These are phyloP conservation scores for Fregata magnificens DNA, from an alignment of 2,113 vertebrate species.

Conservation along the genomic window DNA sequence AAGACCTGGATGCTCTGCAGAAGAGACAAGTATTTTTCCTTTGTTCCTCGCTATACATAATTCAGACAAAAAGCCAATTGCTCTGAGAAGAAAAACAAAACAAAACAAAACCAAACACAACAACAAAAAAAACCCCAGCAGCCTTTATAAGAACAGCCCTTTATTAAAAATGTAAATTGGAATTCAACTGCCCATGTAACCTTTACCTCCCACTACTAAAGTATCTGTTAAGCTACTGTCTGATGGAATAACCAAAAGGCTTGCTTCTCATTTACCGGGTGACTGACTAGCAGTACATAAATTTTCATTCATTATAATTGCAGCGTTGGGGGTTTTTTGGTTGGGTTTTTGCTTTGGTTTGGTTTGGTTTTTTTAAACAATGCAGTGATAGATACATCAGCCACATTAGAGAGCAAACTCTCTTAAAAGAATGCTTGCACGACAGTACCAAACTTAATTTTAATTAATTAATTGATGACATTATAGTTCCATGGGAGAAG, in stretches of 20 bases:
- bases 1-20: not conserved
- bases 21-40: not conserved
- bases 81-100: not conserved
- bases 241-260: not conserved
- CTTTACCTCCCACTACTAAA: not conserved
- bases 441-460: not conserved
- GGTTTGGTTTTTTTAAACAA: not conserved
- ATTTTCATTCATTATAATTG: not conserved
- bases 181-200: constrained; percentile 28
- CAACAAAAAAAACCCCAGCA: too few relatives aligned
- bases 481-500: not conserved
- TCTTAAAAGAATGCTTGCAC: not conserved
- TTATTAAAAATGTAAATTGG: constrained; percentile 56
- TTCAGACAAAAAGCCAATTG: not conserved
- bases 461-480: not conserved
- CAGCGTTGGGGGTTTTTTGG: not conserved
- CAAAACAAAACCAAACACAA: not conserved
- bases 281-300: constrained; percentile 2
- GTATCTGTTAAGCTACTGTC: not conserved
- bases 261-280: constrained; percentile 36
- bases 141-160: not conserved
- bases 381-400: not conserved
- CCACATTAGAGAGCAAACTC: not conserved
- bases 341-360: too few relatives aligned
- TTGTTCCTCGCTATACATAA: not conserved